Evolutionary conservation across 1,140 invertebrate genomes (phyloP), one percentile per base, ranked within the genome.

Genomic region (Drosophila mojavensis): DNA sequence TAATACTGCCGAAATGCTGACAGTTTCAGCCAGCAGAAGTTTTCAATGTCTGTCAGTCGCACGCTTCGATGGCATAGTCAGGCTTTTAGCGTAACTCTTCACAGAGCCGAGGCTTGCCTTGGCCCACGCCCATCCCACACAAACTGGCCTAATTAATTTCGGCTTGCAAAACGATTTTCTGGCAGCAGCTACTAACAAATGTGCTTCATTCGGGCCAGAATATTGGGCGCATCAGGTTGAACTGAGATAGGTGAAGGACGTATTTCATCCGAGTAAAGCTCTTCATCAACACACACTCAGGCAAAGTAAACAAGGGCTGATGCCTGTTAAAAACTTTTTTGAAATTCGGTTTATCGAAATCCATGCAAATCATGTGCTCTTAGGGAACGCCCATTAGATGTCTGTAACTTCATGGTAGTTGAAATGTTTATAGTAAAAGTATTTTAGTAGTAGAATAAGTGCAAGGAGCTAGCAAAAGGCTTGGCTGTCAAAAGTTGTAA

Each of bases 71-170:
- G 17, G 17, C 11, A 20, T 39, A 43, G 26, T n/a, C 56, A 59
- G 64, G 50, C 48, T 54, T 54, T 53, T 33, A 41, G 13, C 45
- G 43, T 20, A 41, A 47, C 51, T n/a, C 50, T 15, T 26, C 24
- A 13, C 48, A 5, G 15, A 11, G 51, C 53, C 39, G 20, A 20
- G 30, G 15, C n/a, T n/a, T 48, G 28, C 5, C 24, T 5, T 33
- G 33, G 33, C 33, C 1, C 2, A 33, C 5, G 5, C 4, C 28
- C 28, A 10, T 7, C 15, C 43, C 10, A n/a, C 41, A 2, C 7
- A 36, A 68, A 58, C 45, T 68, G 62, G 51, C 36, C 65, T 74
- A 69, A 74, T 74, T 74, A 69, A 63, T 69, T 74, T 74, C 36
- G 58, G 41, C 43, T 62, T 55, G 56, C 17, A 54, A 58, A 36